These are phyloP conservation scores for Passerina amoena DNA, from an alignment of 2,113 vertebrate genomes.

Conservation along the genomic window DNA sequence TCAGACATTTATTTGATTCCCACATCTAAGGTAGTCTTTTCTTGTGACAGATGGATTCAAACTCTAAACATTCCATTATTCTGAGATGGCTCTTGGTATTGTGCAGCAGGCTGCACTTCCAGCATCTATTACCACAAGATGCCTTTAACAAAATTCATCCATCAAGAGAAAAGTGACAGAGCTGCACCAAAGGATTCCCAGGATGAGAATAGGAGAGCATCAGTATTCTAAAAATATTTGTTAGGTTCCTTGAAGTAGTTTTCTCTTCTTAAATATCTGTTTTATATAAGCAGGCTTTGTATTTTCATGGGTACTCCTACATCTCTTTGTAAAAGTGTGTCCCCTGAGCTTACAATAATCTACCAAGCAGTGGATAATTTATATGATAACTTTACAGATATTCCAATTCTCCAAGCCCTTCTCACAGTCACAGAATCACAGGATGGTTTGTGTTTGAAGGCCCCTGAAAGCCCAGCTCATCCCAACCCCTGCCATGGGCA, in stretches of 20 bases:
- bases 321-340: not conserved
- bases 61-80: constrained; percentile 27
- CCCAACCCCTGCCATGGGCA: not conserved
- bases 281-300: not conserved
- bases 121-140: constrained; percentile 19
- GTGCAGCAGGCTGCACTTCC: not conserved
- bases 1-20: constrained; percentile 22
- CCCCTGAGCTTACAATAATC: not conserved
- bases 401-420: not conserved
- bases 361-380: not conserved
- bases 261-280: not conserved
- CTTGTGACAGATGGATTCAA: constrained; percentile 26
- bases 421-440: not conserved
- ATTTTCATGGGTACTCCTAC: not conserved
- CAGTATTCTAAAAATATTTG: constrained; percentile 7
- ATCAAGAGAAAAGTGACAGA: constrained; percentile 28
- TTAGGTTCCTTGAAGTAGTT: not conserved
- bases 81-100: not conserved
- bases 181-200: constrained; percentile 19
- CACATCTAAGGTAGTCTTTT: not conserved
- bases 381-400: not conserved
- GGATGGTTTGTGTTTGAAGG: not conserved
- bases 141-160: constrained; percentile 42
- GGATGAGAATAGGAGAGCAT: not conserved
- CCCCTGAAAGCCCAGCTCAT: not conserved